Conservation (phyloP, 1,140 invertebrate genomes). For the Amyelois transitella region DNA sequence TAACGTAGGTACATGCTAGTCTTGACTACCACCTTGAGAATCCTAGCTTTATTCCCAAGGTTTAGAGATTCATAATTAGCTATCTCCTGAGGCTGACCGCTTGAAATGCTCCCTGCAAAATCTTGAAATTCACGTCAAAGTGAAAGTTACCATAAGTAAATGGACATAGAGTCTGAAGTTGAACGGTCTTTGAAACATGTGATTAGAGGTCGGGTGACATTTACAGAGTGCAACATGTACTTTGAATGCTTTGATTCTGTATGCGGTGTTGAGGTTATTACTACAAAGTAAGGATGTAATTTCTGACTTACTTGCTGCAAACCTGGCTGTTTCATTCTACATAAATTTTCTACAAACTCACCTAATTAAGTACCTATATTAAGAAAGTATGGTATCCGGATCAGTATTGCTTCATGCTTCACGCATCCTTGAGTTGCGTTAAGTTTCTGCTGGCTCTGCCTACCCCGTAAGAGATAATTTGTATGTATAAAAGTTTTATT, state of each 20-base stretch:
- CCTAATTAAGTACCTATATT: too few species aligned
- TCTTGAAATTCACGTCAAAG: background rate
- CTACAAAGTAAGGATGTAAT: background rate
- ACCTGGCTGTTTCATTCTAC: too few species aligned
- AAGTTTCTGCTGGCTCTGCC: too few species aligned
- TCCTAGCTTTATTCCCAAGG: background rate
- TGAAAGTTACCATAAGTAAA: slow-evolving; percentile 5
- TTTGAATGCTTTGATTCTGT: slow-evolving; percentile 18
- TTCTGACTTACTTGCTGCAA: too few species aligned
- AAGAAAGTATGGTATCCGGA: too few species aligned
- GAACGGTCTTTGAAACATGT: slow-evolving; percentile 15
- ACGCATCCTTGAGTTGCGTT: too few species aligned
- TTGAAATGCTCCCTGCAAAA: slow-evolving; percentile 26
- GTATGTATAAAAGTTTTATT: too few species aligned
- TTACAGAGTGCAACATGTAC: slow-evolving; percentile 19
- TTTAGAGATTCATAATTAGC: slow-evolving; percentile 57
- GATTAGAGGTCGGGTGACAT: slow-evolving; percentile 26
- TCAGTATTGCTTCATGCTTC: too few species aligned
- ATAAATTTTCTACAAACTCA: too few species aligned
- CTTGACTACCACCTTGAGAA: background rate
- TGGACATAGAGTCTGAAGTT: background rate
- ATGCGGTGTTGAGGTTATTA: slow-evolving; percentile 11
- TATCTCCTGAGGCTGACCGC: slow-evolving; percentile 58
- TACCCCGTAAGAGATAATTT: too few species aligned
- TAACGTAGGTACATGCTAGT: too few species aligned